Percentiles rank a stretch among this genome's conserved stretches.
phyloP scores from a whole-genome alignment of 2,888 invertebrate species.

The Hylaea fasciaria region DNA sequence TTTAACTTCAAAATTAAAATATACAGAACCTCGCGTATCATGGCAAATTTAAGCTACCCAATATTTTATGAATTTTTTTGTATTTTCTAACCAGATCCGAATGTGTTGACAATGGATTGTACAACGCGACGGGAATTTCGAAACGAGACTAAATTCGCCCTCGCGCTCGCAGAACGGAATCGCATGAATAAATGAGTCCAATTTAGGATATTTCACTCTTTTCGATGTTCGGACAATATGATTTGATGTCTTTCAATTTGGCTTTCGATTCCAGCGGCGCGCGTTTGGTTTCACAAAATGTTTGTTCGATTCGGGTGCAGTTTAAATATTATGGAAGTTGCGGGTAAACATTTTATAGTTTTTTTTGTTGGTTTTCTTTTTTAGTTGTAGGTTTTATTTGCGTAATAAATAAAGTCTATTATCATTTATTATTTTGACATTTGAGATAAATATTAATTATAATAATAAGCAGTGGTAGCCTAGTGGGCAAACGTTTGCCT shows the following conservation, averaged over 20 bases:
- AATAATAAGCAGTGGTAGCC: too few species aligned
- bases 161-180: constrained; percentile 29
- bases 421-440: too few species aligned
- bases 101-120: constrained; percentile 51
- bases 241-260: constrained; percentile 36
- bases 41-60: not conserved
- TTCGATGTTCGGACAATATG: constrained; percentile 34
- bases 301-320: constrained; percentile 10
- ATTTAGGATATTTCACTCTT: constrained; percentile 31
- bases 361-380: not conserved
- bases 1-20: too few species aligned
- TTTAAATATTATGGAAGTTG: not conserved
- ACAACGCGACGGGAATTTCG: constrained; percentile 37
- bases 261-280: constrained; percentile 20
- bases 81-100: constrained; percentile 46
- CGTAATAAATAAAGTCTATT: too few species aligned
- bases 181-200: constrained; percentile 44
- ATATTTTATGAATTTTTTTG: constrained; percentile 33
- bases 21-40: not conserved
- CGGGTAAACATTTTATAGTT: not conserved
- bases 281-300: constrained; percentile 7
- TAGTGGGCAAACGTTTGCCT: too few species aligned
- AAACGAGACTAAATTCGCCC: constrained; percentile 38
- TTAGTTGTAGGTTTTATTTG: too few species aligned
- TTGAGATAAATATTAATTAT: too few species aligned